Evolutionary conservation across 2,113 vertebrate genomes (phyloP), one percentile per base, ranked within the genome.

Genomic region (Psephotus haematonotus): DNA sequence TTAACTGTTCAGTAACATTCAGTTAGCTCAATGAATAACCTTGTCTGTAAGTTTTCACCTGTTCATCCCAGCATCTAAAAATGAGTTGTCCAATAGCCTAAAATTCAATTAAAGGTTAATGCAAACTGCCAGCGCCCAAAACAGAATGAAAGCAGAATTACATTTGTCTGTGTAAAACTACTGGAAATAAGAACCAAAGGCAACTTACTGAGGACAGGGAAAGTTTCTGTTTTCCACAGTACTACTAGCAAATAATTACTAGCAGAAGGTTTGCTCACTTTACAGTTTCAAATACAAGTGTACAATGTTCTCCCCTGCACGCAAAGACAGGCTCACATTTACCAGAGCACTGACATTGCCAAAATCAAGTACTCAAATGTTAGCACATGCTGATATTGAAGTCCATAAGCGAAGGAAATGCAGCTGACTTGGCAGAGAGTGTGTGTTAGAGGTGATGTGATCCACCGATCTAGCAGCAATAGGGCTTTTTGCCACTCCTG

Each of bases 271-370:
- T 33, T 49, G 9, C 41, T 35, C 16, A 28, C 49, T 20, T 76
- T 57, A 31, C 28, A 69, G 52, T 81, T 88, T 79, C 46, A 72
- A 68, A 29, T 7, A 35, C 18, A 9, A 46, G 35, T 1, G 23
- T 13, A 37, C 4, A 6, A 44, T 0, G 0, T 9, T 78, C 44
- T 65, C 71, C 46, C 29, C 44, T 55, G 49, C 41, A 0, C 1
- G 5, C 47, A 72, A 82, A 53, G 39, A 84, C 55, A 82, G 4
- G 17, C 31, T 29, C 10, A 24, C 24, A 6, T 47, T 57, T 68
- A 67, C 24, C 47, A 64, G n/a, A 81, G n/a, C 18, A 35, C 31
- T 39, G 52, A 81, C 69, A 27, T 1, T 63, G 50, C 64, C 92
- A 63, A 90, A 83, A 76, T 17, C 53, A 81, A 89, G 71, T 7